phyloP scores from a whole-genome alignment of 2,797 vertebrate genomes.

The Fistularia commersonii region DNA sequence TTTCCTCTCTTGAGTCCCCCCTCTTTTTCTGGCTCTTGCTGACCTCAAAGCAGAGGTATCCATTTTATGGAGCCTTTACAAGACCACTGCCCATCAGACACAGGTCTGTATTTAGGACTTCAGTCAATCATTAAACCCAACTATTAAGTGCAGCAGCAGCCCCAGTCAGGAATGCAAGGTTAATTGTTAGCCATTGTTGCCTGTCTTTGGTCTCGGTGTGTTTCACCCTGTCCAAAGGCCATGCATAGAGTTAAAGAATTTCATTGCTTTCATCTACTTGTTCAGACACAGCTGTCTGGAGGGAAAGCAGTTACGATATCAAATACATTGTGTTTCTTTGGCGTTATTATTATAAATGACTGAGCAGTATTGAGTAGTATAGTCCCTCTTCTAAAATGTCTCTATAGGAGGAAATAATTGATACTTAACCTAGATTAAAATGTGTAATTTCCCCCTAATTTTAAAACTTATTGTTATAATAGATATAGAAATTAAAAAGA shows the following conservation, averaged over 20 bases:
- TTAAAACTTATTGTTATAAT: no score
- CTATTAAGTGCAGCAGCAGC: constrained; percentile 59
- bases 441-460: no score
- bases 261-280: constrained; percentile 28
- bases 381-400: not conserved
- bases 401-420: not conserved
- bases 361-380: constrained; percentile 13
- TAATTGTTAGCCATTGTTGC: constrained; percentile 72
- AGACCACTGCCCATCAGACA: constrained; percentile 39
- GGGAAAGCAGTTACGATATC: constrained; percentile 19
- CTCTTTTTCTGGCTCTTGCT: constrained; percentile 56
- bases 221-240: constrained; percentile 47
- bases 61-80: constrained; percentile 63
- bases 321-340: constrained; percentile 30
- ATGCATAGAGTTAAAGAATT: constrained; percentile 30
- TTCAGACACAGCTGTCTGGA: constrained; percentile 20
- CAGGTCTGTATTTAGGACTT: constrained; percentile 49
- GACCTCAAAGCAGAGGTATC: constrained; percentile 51
- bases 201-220: constrained; percentile 36
- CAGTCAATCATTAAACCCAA: constrained; percentile 72
- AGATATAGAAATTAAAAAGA: no score
- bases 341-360: constrained; percentile 14
- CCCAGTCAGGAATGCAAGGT: constrained; percentile 62
- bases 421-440: not conserved
- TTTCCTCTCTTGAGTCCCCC: constrained; percentile 41